Base-by-base conservation (phyloP, 1,140 invertebrate genomes). In the Orius laevigatus region DNA sequence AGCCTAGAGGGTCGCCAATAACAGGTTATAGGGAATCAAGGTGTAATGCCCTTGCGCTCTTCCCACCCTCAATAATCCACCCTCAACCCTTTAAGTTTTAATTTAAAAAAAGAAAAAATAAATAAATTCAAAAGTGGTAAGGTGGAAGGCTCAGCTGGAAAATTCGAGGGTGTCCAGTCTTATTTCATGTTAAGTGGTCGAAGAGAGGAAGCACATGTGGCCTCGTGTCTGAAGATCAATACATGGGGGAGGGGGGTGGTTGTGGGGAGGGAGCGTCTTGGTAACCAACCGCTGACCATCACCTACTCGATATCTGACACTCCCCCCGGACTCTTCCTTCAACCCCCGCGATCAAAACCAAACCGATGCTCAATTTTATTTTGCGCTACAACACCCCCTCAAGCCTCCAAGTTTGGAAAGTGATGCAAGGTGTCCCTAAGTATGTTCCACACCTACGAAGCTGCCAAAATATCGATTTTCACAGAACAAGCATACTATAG, bases 281-380 rank as follows among this genome's bases (percentile, higher is more conserved):
- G 40, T 18, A 18, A 18, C 40, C 40, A 42, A 42, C 40, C 40
- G 18, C 40, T 42, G 40, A 42, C 40, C 40, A 42, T 42, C 40
- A 42, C 40, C 40, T 42, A 42, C 40, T 42, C 40, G 18, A 42
- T 42, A 42, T 42, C 40, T 42, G 40, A 42, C 40, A 42, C 40
- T 14, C 14, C 40, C 40, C 18, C 15, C 40, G 10, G 12, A 5
- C 5, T 11, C 40, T 19, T 5, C 18, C 40, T n/a, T 40, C 16
- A 6, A 15, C 40, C 12, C 18, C 18, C 18, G 3, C 18, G 5
- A 4, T 42, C 40, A 2, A 4, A 4, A 14, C 18, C 40, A 16
- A n/a, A 11, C 40, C 18, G 12, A 5, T 6, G 10, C 12, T 6
- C 3, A 19, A 11, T 14, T 18, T 19, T 11, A 4, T 42, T 42